These are phyloP conservation scores for Grammomys surdaster DNA, from an alignment of 2,113 vertebrate species.

Conservation along the genomic window DNA sequence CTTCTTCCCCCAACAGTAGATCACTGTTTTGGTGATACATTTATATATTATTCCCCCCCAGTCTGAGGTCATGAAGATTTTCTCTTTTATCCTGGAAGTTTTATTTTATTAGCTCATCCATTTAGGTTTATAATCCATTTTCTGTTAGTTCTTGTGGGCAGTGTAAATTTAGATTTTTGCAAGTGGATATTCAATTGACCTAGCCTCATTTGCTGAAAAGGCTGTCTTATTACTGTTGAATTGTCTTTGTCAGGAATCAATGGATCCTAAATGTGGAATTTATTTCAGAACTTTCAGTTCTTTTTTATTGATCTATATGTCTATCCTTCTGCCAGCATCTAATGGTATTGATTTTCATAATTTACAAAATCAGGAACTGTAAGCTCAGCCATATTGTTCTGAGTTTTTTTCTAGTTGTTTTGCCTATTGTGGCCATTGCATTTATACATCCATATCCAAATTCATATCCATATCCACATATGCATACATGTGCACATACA, in stretches of 20 bases:
- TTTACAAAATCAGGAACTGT: slow-evolving; percentile 5
- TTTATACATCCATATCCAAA: neutral
- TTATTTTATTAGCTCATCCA: neutral
- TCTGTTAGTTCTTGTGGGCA: slow-evolving; percentile 31
- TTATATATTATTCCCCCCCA: neutral
- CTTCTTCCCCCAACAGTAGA: neutral
- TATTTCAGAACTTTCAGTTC: slow-evolving; percentile 38
- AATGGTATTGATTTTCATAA: slow-evolving; percentile 11
- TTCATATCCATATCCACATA: too few species aligned
- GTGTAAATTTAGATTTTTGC: slow-evolving; percentile 32
- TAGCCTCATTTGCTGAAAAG: slow-evolving; percentile 42
- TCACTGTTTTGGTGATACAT: neutral
- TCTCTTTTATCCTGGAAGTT: slow-evolving; percentile 7
- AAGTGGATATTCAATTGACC: slow-evolving; percentile 4
- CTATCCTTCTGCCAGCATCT: neutral
- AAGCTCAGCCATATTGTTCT: neutral
- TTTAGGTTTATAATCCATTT: neutral
- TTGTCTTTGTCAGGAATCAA: slow-evolving; percentile 52
- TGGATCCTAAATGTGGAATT: slow-evolving; percentile 23
- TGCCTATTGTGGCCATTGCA: neutral
- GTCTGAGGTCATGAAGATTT: slow-evolving; percentile 2
- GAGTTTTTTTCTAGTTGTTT: slow-evolving; percentile 10
- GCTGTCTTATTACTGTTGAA: neutral
- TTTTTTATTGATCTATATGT: slow-evolving; percentile 28
- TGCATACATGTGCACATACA: too few species aligned